These are phyloP conservation scores for Drosophila obscura DNA, from an alignment of 1,140 invertebrate genomes.

Conservation along the genomic window DNA sequence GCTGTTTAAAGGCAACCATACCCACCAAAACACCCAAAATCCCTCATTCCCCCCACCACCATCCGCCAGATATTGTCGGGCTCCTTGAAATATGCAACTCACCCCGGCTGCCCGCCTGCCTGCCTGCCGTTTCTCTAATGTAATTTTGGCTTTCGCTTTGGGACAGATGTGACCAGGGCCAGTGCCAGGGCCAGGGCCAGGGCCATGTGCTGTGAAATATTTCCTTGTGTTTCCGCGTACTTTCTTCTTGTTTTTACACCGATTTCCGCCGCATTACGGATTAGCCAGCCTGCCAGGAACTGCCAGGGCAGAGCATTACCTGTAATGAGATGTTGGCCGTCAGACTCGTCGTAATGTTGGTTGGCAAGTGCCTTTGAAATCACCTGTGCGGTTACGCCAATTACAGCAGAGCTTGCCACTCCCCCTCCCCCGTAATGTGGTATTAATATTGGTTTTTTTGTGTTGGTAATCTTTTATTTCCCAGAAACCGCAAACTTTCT, in stretches of 20 bases:
- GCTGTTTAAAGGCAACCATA: slow-evolving; percentile 39
- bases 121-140: slow-evolving; percentile 12
- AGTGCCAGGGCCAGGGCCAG: slow-evolving; percentile 10
- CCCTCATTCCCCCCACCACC: neutral
- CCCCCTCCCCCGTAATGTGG: no score
- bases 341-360: no score
- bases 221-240: slow-evolving; percentile 20
- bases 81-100: slow-evolving; percentile 69
- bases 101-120: slow-evolving; percentile 31
- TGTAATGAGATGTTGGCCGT: slow-evolving; percentile 12
- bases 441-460: no score
- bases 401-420: neutral
- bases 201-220: slow-evolving; percentile 72
- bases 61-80: slow-evolving; percentile 30
- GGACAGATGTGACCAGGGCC: slow-evolving; percentile 71
- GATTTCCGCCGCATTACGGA: slow-evolving; percentile 26
- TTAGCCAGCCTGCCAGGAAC: neutral
- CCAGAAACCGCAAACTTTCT: no score
- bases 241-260: slow-evolving; percentile 25
- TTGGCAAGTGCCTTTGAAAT: slow-evolving; percentile 4
- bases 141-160: slow-evolving; percentile 54
- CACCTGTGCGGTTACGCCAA: slow-evolving; percentile 17
- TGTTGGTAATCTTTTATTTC: no score
- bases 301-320: slow-evolving; percentile 9
- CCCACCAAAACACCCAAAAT: slow-evolving; percentile 13